Conservation (phyloP, 2,113 vertebrate genomes). For the Uropsilus gracilis region DNA sequence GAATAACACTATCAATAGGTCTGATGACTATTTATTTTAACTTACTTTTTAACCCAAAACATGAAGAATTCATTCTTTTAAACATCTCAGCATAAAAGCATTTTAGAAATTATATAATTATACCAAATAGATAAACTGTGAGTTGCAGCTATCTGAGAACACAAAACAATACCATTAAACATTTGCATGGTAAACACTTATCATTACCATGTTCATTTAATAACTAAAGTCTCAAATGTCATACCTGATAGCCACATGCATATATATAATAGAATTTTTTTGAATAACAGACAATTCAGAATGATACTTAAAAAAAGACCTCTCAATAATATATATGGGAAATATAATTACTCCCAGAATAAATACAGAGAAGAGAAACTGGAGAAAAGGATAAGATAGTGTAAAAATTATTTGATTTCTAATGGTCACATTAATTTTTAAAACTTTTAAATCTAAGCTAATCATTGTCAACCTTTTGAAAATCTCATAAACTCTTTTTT, state of each 20-base stretch:
- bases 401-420: constrained; percentile 30
- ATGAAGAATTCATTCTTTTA: constrained; percentile 41
- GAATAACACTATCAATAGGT: constrained; percentile 24
- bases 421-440: constrained; percentile 20
- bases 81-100: constrained; percentile 3
- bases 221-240: neutral
- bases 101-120: constrained; percentile 33
- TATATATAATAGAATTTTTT: constrained; percentile 19
- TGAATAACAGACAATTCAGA: constrained; percentile 34
- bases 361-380: constrained; percentile 1
- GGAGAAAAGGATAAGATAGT: constrained; percentile 19
- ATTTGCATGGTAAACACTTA: neutral
- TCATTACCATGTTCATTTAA: constrained; percentile 6
- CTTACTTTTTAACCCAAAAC: constrained; percentile 46
- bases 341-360: constrained; percentile 29
- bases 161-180: neutral
- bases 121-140: neutral
- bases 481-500: neutral
- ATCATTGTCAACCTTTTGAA: constrained; percentile 8
- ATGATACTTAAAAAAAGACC: constrained; percentile 20
- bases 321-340: constrained; percentile 19
- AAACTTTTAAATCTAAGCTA: constrained; percentile 44
- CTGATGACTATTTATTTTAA: neutral
- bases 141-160: neutral
- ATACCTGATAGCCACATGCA: constrained; percentile 8